phyloP scores from a whole-genome alignment of 2,797 vertebrate species.

The Microctenopoma steveboyesi region DNA sequence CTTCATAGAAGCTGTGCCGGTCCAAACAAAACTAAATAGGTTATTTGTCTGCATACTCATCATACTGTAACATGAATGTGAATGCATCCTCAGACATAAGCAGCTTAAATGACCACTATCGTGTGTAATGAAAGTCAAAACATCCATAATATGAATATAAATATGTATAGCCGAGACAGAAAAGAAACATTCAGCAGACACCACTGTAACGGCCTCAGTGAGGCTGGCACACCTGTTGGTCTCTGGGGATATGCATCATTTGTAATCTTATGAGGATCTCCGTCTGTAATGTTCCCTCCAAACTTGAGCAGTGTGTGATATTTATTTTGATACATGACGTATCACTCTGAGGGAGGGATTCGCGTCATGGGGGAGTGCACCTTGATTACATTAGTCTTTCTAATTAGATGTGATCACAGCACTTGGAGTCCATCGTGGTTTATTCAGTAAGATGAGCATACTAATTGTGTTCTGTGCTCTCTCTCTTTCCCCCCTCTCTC shows the following conservation, averaged over 20 bases:
- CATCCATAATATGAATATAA: background rate
- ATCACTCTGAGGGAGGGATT: slow-evolving; percentile 37
- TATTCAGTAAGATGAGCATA: slow-evolving; percentile 67
- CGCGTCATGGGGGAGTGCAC: slow-evolving; percentile 45
- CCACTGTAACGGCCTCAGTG: background rate
- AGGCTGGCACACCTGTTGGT: slow-evolving; percentile 56
- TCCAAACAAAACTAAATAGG: background rate
- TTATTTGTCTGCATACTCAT: background rate
- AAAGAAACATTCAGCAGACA: background rate
- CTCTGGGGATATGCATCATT: slow-evolving; percentile 32
- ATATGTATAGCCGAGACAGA: background rate
- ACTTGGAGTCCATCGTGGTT: slow-evolving; percentile 69
- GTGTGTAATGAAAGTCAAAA: background rate
- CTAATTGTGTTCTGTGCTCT: slow-evolving; percentile 63
- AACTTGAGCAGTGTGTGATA: slow-evolving; percentile 27
- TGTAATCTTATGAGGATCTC: slow-evolving; percentile 19
- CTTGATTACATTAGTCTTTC: slow-evolving; percentile 67
- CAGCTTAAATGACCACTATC: background rate
- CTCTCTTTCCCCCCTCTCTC: slow-evolving; percentile 14
- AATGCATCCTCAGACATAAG: background rate
- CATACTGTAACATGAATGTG: background rate
- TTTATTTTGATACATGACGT: slow-evolving; percentile 56
- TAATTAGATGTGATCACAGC: slow-evolving; percentile 70
- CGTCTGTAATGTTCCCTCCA: slow-evolving; percentile 32
- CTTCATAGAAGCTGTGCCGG: background rate